Percentiles rank a stretch among this genome's conserved stretches.
Evolutionary conservation across 2,797 vertebrate species (phyloP).

Genomic region (Acanthornis magna): DNA sequence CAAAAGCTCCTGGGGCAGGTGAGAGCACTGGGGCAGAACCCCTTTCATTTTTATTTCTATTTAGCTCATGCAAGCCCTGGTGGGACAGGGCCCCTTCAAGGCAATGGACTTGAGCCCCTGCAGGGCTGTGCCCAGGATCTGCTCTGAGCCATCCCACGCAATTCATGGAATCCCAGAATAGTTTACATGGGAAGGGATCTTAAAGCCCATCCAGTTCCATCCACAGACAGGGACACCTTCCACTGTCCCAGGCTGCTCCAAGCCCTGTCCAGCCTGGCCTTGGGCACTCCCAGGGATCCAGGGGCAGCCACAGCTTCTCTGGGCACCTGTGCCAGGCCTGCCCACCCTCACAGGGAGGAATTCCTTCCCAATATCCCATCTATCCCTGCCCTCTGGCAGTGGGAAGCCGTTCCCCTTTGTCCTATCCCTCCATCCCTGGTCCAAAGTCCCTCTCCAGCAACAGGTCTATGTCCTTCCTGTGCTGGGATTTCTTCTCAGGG

Average conservation of each 20-base stretch:
- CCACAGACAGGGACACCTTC: background rate
- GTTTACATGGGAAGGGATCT: background rate
- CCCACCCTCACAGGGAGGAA: accelerated
- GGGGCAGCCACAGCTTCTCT: background rate
- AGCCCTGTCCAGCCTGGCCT: background rate
- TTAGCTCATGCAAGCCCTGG: background rate
- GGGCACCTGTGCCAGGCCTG: background rate
- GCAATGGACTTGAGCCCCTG: background rate
- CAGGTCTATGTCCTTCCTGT: background rate
- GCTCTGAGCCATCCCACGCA: background rate
- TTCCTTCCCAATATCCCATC: background rate
- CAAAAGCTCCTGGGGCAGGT: background rate
- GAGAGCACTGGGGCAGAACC: accelerated
- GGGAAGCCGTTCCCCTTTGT: background rate
- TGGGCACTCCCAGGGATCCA: background rate
- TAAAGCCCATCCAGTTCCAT: accelerated
- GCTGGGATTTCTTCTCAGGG: background rate
- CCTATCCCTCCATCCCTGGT: background rate
- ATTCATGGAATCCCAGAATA: background rate
- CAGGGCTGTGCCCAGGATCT: background rate
- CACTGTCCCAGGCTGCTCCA: accelerated
- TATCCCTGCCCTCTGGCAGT: background rate
- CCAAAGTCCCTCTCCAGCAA: background rate
- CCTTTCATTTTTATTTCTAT: background rate
- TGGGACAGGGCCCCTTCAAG: background rate